phyloP scores from a whole-genome alignment of 2,888 invertebrate species.

The Panopea generosa region DNA sequence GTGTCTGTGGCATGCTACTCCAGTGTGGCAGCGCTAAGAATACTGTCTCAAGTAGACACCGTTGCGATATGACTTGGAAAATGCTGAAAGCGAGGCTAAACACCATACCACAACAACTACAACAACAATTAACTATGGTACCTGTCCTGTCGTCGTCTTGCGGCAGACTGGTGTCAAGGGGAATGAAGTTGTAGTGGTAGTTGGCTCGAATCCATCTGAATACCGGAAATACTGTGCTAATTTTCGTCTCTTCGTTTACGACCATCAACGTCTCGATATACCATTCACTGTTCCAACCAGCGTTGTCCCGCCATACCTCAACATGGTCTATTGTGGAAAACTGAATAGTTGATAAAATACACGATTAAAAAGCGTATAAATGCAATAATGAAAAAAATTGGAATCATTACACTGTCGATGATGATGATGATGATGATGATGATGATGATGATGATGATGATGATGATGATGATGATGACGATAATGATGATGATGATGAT shows the following conservation, averaged over 20 bases:
- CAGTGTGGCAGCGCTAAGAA: too few species aligned
- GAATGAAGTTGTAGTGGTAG: conserved; percentile 78
- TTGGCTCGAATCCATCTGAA: conserved; percentile 81
- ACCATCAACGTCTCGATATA: conserved; percentile 77
- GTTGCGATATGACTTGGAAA: too few species aligned
- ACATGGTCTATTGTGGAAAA: conserved; percentile 71
- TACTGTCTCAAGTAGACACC: too few species aligned
- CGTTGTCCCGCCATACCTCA: conserved; percentile 83
- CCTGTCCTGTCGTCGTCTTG: conserved; percentile 78
- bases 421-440: conserved; percentile 1
- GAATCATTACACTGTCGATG: too few species aligned
- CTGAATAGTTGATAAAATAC: too few species aligned
- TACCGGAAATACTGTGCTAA: conserved; percentile 81
- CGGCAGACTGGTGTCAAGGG: conserved; percentile 83
- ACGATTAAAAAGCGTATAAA: too few species aligned
- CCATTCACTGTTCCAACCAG: conserved; percentile 83
- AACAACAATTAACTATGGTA: too few species aligned
- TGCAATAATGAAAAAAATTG: neutral
- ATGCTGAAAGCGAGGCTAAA: too few species aligned
- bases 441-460: neutral
- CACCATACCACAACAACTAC: too few species aligned
- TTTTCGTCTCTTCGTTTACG: conserved; percentile 68
- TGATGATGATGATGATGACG: neutral
- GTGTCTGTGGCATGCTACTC: too few species aligned
- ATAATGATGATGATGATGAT: too few species aligned